Conservation (phyloP, 2,797 vertebrate species). For the Chiloscyllium punctatum region DNA sequence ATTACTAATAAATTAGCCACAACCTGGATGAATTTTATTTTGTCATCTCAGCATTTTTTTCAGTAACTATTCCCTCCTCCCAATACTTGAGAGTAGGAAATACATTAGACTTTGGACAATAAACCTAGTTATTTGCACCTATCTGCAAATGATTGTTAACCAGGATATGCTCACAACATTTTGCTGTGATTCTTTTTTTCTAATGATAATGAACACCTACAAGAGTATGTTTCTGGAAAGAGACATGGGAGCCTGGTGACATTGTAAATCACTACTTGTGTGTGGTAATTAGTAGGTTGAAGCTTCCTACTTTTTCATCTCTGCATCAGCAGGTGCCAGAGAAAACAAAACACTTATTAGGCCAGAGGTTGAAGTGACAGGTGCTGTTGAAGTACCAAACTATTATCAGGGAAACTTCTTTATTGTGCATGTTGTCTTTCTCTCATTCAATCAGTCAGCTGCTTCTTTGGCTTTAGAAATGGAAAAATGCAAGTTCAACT, state of each 20-base stretch:
- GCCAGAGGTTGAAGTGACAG: constrained; percentile 29
- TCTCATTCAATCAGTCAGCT: neutral
- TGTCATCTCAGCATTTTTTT: neutral
- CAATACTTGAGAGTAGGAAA: constrained; percentile 12
- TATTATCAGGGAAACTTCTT: neutral
- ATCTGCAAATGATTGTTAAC: constrained; percentile 32
- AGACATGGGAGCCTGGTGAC: constrained; percentile 30
- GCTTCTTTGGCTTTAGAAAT: neutral
- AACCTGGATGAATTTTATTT: neutral
- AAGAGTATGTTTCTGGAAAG: constrained; percentile 1
- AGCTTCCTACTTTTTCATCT: constrained; percentile 37
- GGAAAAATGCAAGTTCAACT: neutral
- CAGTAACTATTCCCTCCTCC: constrained; percentile 21
- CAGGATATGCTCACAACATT: constrained; percentile 23
- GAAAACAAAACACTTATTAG: constrained; percentile 36
- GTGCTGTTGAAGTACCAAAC: neutral
- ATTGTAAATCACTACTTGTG: constrained; percentile 30
- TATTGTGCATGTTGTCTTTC: neutral
- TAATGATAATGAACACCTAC: constrained; percentile 34
- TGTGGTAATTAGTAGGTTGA: constrained; percentile 26
- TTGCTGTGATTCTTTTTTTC: neutral
- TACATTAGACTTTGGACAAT: constrained; percentile 27
- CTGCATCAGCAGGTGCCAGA: constrained; percentile 36
- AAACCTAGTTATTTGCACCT: constrained; percentile 27
- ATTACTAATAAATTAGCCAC: neutral